A percentile compares a stretch with the other conserved stretches of the same genome.
Evolutionary conservation across 1,140 invertebrate species (phyloP).

Genomic region (Zaprionus kolodkinae): DNA sequence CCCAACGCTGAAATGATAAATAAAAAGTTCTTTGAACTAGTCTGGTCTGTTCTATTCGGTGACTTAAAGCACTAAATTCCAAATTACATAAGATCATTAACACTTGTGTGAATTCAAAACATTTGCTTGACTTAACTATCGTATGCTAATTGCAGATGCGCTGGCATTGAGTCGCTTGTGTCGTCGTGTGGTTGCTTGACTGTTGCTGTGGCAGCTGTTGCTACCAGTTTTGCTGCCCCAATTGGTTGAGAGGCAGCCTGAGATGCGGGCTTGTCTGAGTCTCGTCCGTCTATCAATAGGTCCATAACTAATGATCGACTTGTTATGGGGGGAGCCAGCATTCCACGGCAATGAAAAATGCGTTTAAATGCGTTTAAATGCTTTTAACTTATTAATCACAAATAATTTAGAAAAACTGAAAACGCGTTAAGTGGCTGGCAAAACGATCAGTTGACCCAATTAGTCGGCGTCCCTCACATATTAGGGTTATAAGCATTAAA

Average conservation of each 20-base stretch:
- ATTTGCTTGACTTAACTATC: conserved; percentile 32
- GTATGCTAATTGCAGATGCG: conserved; percentile 59
- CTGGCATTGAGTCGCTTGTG: conserved; percentile 51
- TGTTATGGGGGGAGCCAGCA: conserved; percentile 41
- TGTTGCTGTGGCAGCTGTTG: conserved; percentile 19
- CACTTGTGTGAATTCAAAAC: conserved; percentile 66
- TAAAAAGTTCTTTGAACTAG: conserved; percentile 62
- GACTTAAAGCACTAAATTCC: conserved; percentile 27
- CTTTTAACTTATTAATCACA: conserved; percentile 40
- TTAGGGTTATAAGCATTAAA: conserved; percentile 19
- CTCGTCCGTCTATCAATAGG: conserved; percentile 38
- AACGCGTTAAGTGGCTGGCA: conserved; percentile 23
- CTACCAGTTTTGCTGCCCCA: conserved; percentile 52
- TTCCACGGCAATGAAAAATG: conserved; percentile 47
- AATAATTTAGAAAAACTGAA: conserved; percentile 34
- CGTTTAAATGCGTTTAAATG: conserved; percentile 62
- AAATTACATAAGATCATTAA: conserved; percentile 55
- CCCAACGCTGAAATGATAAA: conserved; percentile 6
- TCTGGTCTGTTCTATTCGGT: neutral
- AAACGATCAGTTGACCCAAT: conserved; percentile 39
- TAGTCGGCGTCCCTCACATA: conserved; percentile 17
- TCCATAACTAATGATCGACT: conserved; percentile 62
- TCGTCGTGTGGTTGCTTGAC: neutral
- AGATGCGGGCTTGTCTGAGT: conserved; percentile 65
- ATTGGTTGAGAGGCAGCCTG: conserved; percentile 20